Percentiles rank a stretch among this genome's conserved stretches.
phyloP scores from a whole-genome alignment of 2,888 invertebrate species.

The Prosopocoilus inquinatus region DNA sequence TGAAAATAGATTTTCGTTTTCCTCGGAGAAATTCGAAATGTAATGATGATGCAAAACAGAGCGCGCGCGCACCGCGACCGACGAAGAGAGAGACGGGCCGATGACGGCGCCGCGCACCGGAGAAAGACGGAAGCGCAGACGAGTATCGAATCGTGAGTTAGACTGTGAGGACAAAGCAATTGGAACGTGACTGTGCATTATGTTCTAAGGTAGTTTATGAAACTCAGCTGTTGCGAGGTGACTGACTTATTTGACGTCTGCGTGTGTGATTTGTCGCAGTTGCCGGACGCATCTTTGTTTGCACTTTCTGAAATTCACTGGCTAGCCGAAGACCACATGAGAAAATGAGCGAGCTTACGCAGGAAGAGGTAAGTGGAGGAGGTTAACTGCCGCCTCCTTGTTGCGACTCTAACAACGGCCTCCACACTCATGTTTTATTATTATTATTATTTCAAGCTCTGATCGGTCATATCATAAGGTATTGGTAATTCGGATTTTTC shows the following conservation, averaged over 20 bases:
- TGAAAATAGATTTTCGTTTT: constrained; percentile 32
- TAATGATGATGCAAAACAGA: constrained; percentile 22
- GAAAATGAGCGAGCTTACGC: constrained; percentile 80
- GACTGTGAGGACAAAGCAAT: constrained; percentile 35
- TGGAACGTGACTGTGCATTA: constrained; percentile 25
- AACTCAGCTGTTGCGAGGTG: constrained; percentile 48
- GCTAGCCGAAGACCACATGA: constrained; percentile 23
- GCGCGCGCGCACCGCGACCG: constrained; percentile 27
- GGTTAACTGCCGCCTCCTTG: constrained; percentile 1
- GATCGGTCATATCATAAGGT: constrained; percentile 9
- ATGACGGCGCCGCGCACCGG: constrained; percentile 4
- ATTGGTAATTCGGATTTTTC: neutral
- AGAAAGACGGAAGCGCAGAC: constrained; percentile 6
- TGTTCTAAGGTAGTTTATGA: constrained; percentile 40
- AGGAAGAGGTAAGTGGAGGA: constrained; percentile 75
- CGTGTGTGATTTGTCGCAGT: constrained; percentile 16
- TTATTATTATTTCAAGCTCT: constrained; percentile 4
- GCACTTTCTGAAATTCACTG: constrained; percentile 7
- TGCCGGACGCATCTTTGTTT: no score
- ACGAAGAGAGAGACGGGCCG: constrained; percentile 14
- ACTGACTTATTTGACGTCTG: constrained; percentile 47
- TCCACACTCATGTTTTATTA: constrained; percentile 8
- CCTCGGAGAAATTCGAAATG: constrained; percentile 23
- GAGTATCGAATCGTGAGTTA: constrained; percentile 23
- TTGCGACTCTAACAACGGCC: no score